A percentile compares a stretch with the other conserved stretches of the same genome.
Evolutionary conservation across 2,888 invertebrate species (phyloP).

Genomic region (Metellina segmentata): DNA sequence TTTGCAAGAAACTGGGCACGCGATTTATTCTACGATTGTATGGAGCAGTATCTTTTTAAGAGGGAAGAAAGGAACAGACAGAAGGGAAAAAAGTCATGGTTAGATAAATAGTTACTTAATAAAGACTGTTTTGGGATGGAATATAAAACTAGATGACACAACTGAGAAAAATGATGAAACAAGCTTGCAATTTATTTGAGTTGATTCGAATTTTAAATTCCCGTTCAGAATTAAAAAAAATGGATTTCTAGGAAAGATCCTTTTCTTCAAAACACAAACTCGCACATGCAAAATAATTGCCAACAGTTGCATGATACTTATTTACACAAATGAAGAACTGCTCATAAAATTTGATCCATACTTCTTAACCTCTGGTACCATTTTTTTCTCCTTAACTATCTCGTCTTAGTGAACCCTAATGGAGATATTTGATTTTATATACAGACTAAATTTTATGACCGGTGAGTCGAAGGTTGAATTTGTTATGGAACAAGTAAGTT

Average conservation of each 20-base stretch:
- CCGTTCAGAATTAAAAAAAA: neutral
- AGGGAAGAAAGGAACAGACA: neutral
- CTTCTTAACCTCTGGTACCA: no score
- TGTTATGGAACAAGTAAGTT: no score
- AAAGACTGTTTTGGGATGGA: neutral
- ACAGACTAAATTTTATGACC: no score
- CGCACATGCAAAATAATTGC: neutral
- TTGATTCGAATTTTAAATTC: neutral
- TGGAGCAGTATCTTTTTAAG: neutral
- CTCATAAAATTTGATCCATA: no score
- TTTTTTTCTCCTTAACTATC: no score
- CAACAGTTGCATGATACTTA: no score
- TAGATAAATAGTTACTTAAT: neutral
- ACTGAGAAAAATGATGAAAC: neutral
- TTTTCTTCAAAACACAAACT: neutral
- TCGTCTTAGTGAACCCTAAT: no score
- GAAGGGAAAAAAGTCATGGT: neutral
- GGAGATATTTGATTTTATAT: no score
- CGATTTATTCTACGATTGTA: neutral
- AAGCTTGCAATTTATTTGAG: neutral
- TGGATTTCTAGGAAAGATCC: neutral
- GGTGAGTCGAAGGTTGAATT: no score
- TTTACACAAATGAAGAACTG: no score
- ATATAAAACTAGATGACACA: neutral
- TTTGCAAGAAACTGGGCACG: neutral